A percentile compares a stretch with the other conserved stretches of the same genome.
Evolutionary conservation across 2,888 invertebrate species (phyloP).

Genomic region (Noctua janthina): DNA sequence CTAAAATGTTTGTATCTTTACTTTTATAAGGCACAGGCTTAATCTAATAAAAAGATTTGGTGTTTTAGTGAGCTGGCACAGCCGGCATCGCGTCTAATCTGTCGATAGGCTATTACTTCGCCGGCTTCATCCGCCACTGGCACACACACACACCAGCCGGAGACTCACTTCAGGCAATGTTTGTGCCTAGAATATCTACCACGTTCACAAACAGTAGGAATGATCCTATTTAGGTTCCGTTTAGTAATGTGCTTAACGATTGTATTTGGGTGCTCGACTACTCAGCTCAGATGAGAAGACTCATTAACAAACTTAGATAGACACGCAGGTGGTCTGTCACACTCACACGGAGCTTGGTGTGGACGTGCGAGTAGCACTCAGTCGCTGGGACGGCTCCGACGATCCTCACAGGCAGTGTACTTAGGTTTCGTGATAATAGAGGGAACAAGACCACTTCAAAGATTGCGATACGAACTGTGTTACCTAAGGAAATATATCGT

Average conservation of each 20-base stretch:
- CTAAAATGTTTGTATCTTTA: neutral
- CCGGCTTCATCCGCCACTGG: slow-evolving; percentile 13
- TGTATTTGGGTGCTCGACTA: neutral
- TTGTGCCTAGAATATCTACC: neutral
- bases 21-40: slow-evolving; percentile 3
- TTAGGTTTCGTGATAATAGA: neutral
- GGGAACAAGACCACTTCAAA: neutral
- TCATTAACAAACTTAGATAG: neutral
- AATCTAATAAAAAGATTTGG: slow-evolving; percentile 35
- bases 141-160: no score
- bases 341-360: neutral
- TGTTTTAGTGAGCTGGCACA: slow-evolving; percentile 8
- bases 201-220: neutral
- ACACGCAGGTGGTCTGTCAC: neutral
- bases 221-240: neutral
- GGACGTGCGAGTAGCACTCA: no score
- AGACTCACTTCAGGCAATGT: neutral
- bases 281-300: neutral
- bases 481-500: neutral
- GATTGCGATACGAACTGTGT: neutral
- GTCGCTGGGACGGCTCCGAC: neutral
- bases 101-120: slow-evolving; percentile 31
- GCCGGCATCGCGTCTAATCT: slow-evolving; percentile 26
- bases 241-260: neutral
- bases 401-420: neutral